phyloP scores from a whole-genome alignment of 2,113 vertebrate genomes.

The Hepsetus odoe region DNA sequence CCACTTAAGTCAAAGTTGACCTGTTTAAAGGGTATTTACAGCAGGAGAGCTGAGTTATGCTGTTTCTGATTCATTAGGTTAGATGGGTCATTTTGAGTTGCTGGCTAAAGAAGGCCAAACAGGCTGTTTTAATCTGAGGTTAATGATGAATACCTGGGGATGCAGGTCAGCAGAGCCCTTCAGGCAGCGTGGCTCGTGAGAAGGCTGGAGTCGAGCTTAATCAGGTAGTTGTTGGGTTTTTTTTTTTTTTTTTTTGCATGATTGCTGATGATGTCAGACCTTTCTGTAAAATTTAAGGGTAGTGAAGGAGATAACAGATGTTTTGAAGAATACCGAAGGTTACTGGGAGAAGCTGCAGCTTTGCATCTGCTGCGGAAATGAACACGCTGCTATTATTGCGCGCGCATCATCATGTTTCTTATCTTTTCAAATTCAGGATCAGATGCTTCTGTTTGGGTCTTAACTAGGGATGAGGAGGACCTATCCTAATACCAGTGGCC shows the following conservation, averaged over 20 bases:
- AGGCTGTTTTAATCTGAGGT: slow-evolving; percentile 30
- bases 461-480: background rate
- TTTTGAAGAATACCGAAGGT: background rate
- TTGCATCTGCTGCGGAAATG: background rate
- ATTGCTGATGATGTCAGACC: background rate
- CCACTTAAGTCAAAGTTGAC: background rate
- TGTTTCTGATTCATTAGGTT: slow-evolving; percentile 36
- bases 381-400: background rate
- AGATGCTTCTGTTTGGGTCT: background rate
- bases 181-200: background rate
- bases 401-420: background rate
- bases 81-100: slow-evolving; percentile 46
- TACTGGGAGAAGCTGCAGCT: background rate
- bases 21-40: too few relatives aligned
- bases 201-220: background rate
- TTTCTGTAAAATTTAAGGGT: background rate
- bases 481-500: background rate
- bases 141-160: slow-evolving; percentile 39
- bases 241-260: background rate
- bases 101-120: slow-evolving; percentile 26
- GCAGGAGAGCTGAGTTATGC: slow-evolving; percentile 7
- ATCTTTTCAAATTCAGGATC: background rate
- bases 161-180: slow-evolving; percentile 14
- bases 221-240: background rate
- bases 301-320: background rate